A percentile compares a stretch with the other conserved stretches of the same genome.
Evolutionary conservation across 37 sponge, comb jelly and placozoan genomes (phyloP).

Genomic region (Spongilla lacustris): DNA sequence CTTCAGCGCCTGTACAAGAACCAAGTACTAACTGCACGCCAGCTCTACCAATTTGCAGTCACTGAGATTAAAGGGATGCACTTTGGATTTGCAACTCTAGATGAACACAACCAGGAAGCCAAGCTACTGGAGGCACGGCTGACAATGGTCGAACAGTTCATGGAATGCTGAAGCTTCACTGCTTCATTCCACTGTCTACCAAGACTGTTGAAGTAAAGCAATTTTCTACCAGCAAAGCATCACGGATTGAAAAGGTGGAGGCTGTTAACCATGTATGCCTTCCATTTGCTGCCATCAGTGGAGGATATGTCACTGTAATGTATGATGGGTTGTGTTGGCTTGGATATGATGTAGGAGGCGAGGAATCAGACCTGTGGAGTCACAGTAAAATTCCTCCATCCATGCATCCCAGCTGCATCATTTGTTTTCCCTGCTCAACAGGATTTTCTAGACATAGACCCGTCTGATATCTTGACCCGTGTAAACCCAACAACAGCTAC

Average conservation of each 20-base stretch:
- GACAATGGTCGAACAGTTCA: neutral
- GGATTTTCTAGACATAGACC: neutral
- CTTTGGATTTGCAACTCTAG: neutral
- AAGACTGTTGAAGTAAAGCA: neutral
- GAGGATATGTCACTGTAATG: neutral
- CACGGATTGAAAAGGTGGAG: too few species aligned
- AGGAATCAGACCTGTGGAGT: neutral
- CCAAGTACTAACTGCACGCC: too few species aligned
- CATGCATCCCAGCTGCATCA: neutral
- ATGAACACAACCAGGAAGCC: neutral
- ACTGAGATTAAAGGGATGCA: neutral
- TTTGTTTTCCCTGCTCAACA: neutral
- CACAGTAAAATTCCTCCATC: neutral
- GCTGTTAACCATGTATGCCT: neutral
- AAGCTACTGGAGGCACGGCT: neutral
- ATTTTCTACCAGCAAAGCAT: neutral
- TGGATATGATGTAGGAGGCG: neutral
- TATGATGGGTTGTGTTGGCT: neutral
- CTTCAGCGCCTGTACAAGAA: too few species aligned
- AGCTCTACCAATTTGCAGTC: too few species aligned
- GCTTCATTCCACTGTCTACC: neutral
- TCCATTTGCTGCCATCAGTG: neutral
- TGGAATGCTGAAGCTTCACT: conserved; percentile 1
- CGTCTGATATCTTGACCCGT: neutral
- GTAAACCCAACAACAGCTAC: conserved; percentile 1